Percentiles rank a stretch among this genome's conserved stretches.
Conservation (phyloP, 2,113 vertebrate species). For the Ovis canadensis region DNA sequence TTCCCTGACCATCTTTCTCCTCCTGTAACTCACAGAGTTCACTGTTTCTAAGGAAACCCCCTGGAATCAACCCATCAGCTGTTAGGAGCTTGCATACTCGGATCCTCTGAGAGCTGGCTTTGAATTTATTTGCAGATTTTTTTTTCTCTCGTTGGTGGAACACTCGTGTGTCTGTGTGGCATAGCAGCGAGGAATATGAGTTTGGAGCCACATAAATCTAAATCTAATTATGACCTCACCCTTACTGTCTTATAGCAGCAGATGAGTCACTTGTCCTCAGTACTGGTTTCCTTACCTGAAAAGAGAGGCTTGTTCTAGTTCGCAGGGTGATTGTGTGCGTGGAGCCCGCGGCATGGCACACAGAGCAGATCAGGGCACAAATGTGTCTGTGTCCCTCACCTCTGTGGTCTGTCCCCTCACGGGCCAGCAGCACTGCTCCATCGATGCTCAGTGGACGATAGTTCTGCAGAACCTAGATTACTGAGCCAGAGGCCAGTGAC, state of each 20-base stretch:
- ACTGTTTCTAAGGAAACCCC: not conserved
- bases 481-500: not conserved
- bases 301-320: no score
- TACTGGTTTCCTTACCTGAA: not conserved
- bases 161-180: not conserved
- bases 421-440: no score
- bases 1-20: not conserved
- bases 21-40: not conserved
- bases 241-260: not conserved
- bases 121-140: not conserved
- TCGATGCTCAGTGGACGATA: not conserved
- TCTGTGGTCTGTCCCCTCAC: rapidly evolving
- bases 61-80: not conserved
- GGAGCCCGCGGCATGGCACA: rapidly evolving
- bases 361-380: not conserved
- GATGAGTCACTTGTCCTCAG: not conserved
- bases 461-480: not conserved
- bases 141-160: not conserved
- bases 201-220: not conserved
- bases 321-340: not conserved
- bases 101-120: not conserved
- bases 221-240: not conserved
- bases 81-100: no score
- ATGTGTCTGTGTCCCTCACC: not conserved
- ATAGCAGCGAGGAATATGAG: no score